Conservation (phyloP, 2,888 invertebrate species). For the Ormyrus pomaceus region DNA sequence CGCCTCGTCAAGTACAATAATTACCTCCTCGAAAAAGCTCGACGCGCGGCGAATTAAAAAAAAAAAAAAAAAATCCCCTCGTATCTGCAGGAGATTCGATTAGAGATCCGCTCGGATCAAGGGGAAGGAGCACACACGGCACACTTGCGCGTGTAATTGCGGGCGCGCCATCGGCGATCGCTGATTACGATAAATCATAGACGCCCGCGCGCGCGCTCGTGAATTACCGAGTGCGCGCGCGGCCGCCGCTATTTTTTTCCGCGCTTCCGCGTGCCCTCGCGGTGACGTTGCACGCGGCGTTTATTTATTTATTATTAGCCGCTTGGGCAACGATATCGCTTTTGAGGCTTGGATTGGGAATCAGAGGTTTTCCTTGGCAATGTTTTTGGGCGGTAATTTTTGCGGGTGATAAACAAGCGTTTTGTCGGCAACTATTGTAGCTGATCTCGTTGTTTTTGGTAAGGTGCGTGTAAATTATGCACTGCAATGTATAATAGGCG, state of each 20-base stretch:
- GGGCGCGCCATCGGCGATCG: constrained; percentile 12
- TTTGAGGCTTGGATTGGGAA: too few relatives aligned
- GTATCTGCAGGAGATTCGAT: neutral
- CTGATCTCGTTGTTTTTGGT: too few relatives aligned
- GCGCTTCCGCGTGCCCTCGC: neutral
- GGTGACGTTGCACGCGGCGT: too few relatives aligned
- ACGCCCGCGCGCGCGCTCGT: constrained; percentile 20
- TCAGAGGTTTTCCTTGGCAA: too few relatives aligned
- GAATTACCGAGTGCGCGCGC: neutral
- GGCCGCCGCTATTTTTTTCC: neutral
- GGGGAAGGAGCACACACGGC: neutral
- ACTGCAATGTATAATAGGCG: too few relatives aligned
- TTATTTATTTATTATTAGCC: too few relatives aligned
- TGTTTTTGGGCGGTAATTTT: too few relatives aligned
- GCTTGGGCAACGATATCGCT: too few relatives aligned
- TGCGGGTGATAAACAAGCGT: too few relatives aligned
- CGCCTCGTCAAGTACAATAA: too few relatives aligned
- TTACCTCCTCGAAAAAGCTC: neutral
- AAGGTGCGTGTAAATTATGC: too few relatives aligned
- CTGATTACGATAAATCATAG: constrained; percentile 38
- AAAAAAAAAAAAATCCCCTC: neutral
- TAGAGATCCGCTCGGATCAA: constrained; percentile 7
- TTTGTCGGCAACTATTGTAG: too few relatives aligned
- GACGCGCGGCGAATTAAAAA: neutral
- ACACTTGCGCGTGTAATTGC: neutral